phyloP scores from a whole-genome alignment of 2,888 invertebrate genomes.

The Caenorhabditis sp. region DNA sequence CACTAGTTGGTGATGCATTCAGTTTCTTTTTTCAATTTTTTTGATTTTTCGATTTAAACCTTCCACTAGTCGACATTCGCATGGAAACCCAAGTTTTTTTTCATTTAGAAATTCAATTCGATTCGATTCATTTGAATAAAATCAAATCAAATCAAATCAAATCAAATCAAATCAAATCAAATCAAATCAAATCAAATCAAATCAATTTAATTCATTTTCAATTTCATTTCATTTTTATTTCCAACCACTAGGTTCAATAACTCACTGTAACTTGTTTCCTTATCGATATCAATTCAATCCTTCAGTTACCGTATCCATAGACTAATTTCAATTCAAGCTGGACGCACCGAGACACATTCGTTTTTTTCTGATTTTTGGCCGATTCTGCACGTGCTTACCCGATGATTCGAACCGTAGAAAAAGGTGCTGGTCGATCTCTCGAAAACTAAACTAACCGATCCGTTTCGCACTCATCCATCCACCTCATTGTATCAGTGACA shows the following conservation, averaged over 20 bases:
- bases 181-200: too few species aligned
- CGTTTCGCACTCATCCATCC: slow-evolving; percentile 26
- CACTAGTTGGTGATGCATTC: slow-evolving; percentile 40
- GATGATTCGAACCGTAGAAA: slow-evolving; percentile 36
- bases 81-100: slow-evolving; percentile 2
- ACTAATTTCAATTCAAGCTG: slow-evolving; percentile 41
- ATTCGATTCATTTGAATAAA: too few species aligned
- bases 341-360: slow-evolving; percentile 31
- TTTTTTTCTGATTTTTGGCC: slow-evolving; percentile 51
- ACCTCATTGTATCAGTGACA: slow-evolving; percentile 20
- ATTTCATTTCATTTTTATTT: background rate
- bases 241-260: too few species aligned
- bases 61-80: slow-evolving; percentile 23
- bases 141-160: too few species aligned
- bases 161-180: too few species aligned
- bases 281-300: too few species aligned
- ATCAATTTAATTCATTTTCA: slow-evolving; percentile 16
- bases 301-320: too few species aligned
- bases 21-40: slow-evolving; percentile 49
- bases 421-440: slow-evolving; percentile 47
- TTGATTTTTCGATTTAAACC: slow-evolving; percentile 12
- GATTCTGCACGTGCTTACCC: slow-evolving; percentile 66
- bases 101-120: too few species aligned
- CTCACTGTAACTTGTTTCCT: too few species aligned
- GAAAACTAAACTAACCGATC: slow-evolving; percentile 33